Base-by-base conservation (phyloP, 2,888 invertebrate genomes). In the Polylopha cassiicola region DNA sequence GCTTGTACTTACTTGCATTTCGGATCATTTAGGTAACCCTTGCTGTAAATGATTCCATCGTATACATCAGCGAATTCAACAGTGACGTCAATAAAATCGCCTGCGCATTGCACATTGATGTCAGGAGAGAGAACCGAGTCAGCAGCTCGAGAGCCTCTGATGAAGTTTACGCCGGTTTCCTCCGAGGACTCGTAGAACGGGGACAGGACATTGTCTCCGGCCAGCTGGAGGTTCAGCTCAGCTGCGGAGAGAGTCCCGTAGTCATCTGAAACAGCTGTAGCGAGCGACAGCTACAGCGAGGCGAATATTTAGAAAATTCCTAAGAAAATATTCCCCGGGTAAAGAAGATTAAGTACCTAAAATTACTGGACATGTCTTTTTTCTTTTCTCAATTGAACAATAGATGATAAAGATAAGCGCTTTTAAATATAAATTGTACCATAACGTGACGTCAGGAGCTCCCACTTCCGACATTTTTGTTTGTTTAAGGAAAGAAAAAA, bases 41-140 rank as follows among this genome's bases (percentile, higher is more conserved):
- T 91, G 61, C 91, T 91, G 79, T 91, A 92, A 39, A 92, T 88
- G 17, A 91, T 85, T 7, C 92, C 92, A 53, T 89, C 87, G 53
- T 89, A 92, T 0, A 88, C 79, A 43, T 88, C 87, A 4, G 87
- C 74, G 58, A 91, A 92, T 28, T 90, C 88, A 0, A 92, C 85
- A 1, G 86, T 87, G 0, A 92, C 90, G 31, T 87, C 78, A 55
- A 91, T 89, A 15, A 76, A 89, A 43, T 81, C 79, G 0, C 67
- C 68, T 2, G 82, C 76, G 54, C 91, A 91, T 62, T 89, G 87
- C 0, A 91, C 90, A 52, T 91, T 87, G 24, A 91, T 88, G n/a
- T 84, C 85, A 0, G 84, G 82, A 0, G 78, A 58, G 7, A 71
- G 53, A 1, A 77, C 66, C 3, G 82, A 80, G 57, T 88, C 87